Evolutionary conservation across 2,113 vertebrate genomes (phyloP).

Genomic region (Malaclemys terrapin): DNA sequence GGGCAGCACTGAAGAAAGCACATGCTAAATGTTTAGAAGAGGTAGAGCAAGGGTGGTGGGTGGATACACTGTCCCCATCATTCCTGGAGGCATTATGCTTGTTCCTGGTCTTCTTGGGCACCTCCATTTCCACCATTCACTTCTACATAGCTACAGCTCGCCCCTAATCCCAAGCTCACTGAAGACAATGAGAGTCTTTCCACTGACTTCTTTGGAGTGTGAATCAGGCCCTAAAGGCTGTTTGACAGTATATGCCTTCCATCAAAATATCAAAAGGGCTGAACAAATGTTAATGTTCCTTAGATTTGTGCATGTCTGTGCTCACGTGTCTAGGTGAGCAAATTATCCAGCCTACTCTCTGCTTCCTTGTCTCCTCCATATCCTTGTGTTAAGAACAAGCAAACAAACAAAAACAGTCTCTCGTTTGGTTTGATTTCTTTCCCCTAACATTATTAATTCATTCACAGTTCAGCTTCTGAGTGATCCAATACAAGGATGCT

Average conservation of each 20-base stretch:
- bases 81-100: not conserved
- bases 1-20: not conserved
- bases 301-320: fast-evolving
- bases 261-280: not conserved
- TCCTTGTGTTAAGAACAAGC: not conserved
- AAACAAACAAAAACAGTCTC: not conserved
- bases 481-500: not conserved
- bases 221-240: not conserved
- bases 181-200: not conserved
- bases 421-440: constrained; percentile 1
- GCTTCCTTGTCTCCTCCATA: not conserved
- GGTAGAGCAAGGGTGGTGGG: not conserved
- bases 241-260: not conserved
- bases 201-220: not conserved
- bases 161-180: not conserved
- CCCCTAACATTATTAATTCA: constrained; percentile 31
- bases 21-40: not conserved
- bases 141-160: not conserved
- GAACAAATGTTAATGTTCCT: not conserved
- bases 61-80: not conserved
- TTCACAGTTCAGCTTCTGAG: not conserved
- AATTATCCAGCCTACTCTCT: not conserved
- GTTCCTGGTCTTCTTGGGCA: not conserved
- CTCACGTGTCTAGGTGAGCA: not conserved
- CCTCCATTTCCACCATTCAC: not conserved